phyloP scores from a whole-genome alignment of 2,797 vertebrate species.

The Propithecus deckenii region DNA sequence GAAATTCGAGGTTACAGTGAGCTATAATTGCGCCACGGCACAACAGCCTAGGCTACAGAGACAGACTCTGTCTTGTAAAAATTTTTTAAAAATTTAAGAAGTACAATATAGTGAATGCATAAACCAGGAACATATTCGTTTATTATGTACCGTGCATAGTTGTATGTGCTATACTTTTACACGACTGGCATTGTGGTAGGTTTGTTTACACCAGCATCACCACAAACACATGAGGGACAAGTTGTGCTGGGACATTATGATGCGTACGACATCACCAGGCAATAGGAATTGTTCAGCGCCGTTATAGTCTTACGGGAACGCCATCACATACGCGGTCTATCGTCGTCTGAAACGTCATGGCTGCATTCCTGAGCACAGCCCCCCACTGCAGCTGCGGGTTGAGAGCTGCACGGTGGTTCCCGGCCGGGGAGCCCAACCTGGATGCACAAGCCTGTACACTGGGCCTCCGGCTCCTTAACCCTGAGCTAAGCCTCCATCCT shows the following conservation, averaged over 20 bases:
- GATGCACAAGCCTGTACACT: neutral
- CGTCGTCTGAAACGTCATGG: neutral
- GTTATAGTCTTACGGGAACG: neutral
- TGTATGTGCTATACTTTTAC: neutral
- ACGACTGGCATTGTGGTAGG: fast-evolving
- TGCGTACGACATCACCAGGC: neutral
- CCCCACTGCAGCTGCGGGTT: neutral
- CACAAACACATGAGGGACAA: fast-evolving
- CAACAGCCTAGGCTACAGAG: too few relatives aligned
- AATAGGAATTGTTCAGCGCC: neutral
- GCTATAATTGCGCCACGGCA: too few relatives aligned
- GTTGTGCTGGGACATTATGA: neutral
- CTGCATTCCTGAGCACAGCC: neutral
- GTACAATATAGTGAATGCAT: neutral
- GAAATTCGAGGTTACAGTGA: too few relatives aligned
- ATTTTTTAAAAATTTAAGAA: neutral
- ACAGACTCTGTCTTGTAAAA: too few relatives aligned
- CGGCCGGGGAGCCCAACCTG: fast-evolving
- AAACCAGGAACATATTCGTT: neutral
- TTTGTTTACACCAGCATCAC: neutral
- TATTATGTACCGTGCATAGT: neutral
- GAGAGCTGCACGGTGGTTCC: neutral
- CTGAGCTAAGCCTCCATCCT: neutral
- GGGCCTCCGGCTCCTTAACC: neutral
- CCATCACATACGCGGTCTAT: fast-evolving